Base-by-base conservation (phyloP, 2,113 vertebrate genomes). In the Cheilinus undulatus region DNA sequence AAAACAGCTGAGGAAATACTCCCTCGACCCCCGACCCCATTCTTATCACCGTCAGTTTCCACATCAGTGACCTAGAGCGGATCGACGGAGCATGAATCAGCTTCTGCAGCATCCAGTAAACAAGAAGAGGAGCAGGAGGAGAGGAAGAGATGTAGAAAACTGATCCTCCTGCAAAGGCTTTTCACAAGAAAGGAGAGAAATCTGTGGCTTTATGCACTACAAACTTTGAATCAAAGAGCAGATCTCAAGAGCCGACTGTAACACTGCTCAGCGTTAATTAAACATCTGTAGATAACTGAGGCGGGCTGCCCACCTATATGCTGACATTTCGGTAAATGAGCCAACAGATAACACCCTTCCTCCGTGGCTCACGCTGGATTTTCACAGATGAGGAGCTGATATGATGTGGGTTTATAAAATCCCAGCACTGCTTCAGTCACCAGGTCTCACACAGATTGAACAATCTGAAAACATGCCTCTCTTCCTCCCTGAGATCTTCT, bases 251-350 rank as follows among this genome's bases (percentile, higher is more conserved):
- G 83, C 34, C 11, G 20, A 60, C 52, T 27, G 52, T 63, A 36
- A 42, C 71, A 24, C 49, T 56, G 74, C 72, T 81, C 72, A 24
- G 59, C 60, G 74, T 78, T 81, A 69, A 86, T 82, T 73, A 76
- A 62, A 73, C 72, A 61, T 69, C 71, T 65, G 42, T 22, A 30
- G 19, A 63, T 62, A 49, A 76, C 80, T 14, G 72, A 72, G 53
- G 36, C 1, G 11, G 19, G 19, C 20, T 12, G 22, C 70, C 62
- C 57, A 0, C 74, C 77, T 70, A 19, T 30, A 48, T 10, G 45
- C 80, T 84, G 81, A 84, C 54, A 66, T 74, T 84, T 76, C 49
- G 52, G 67, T 43, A 53, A 72, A 67, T 59, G 14, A 64, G 57
- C 46, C 46, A 23, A n/a, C 30, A 14, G 40, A 71, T 67, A 38